Base-by-base conservation (phyloP, 2,113 vertebrate genomes). In the Cavia aperea region DNA sequence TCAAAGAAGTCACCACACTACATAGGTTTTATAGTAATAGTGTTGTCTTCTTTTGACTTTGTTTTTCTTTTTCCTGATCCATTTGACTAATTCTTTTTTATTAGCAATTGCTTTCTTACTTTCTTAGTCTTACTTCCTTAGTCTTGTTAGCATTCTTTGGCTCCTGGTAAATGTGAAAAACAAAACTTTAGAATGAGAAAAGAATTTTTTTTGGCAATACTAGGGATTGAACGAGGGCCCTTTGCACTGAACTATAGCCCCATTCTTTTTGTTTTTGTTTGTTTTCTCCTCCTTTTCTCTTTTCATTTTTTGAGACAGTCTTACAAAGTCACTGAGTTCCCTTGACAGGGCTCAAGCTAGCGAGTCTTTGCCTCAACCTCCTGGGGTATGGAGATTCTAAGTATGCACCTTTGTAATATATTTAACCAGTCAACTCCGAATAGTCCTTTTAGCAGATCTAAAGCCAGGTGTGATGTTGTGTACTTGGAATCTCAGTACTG, bases 41-140 rank as follows among this genome's bases (percentile, higher is more conserved):
- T 77, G 70, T 68, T 93, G 14, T 7, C 62, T 91, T 31, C 66
- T 56, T 93, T 93, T 68, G 62, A 58, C 89, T 94, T 94, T 43
- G 54, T 84, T 89, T 46, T 63, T 92, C 1, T 36, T 93, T 83
- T 68, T 86, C 14, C 46, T 89, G 77, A 10, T 12, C 56, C 46
- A 16, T 66, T 72, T 63, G 43, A 14, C 49, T 81, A 72, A 66
- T 93, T 36, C 36, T 39, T 82, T 68, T 84, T 51, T 66, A 15
- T 72, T 49, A 79, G 7, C 65, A 58, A 65, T 24, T 91, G 24
- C 21, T 86, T 83, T 92, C 39, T 87, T 89, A 51, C 49, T 51
- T 86, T 78, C 81, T 56, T 90, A 72, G n/a, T 46, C 63, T 83
- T 92, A 16, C 83, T 83, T 92, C 39, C 84, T 79, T 62, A 86